phyloP scores from a whole-genome alignment of 2,113 vertebrate genomes.

The Rhynchomys soricoides region DNA sequence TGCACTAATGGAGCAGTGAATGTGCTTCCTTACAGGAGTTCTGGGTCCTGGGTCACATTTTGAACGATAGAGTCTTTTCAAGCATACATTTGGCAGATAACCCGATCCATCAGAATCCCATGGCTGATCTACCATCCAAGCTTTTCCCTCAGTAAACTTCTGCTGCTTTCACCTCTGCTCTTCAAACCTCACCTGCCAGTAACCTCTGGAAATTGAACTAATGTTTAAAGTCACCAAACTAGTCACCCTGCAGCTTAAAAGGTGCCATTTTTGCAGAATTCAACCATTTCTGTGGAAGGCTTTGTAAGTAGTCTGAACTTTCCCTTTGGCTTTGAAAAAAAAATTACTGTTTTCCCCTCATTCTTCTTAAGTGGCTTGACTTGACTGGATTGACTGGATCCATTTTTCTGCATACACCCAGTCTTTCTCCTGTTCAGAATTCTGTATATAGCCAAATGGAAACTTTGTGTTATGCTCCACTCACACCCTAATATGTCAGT shows the following conservation, averaged over 20 bases:
- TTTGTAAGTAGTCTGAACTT: neutral
- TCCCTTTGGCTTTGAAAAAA: conserved; percentile 43
- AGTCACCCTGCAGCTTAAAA: neutral
- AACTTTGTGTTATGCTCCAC: conserved; percentile 6
- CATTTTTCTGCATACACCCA: neutral
- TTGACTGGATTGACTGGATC: neutral
- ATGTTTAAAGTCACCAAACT: conserved; percentile 35
- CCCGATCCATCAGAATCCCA: neutral
- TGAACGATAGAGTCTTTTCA: neutral
- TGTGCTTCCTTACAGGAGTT: conserved; percentile 12
- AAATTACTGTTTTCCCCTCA: neutral
- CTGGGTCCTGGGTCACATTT: neutral
- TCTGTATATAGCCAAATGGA: neutral
- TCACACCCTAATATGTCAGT: conserved; percentile 7
- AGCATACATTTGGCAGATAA: neutral
- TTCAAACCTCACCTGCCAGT: neutral
- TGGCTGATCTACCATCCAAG: neutral
- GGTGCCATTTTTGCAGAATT: neutral
- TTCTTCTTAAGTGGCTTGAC: neutral
- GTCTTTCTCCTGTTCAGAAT: conserved; percentile 33
- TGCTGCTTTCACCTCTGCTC: neutral
- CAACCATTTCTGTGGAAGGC: neutral
- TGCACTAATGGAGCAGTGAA: neutral
- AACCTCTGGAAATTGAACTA: conserved; percentile 12
- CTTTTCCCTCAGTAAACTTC: neutral